Conservation (phyloP, 2,888 invertebrate species). For the Amphipyra berbera region DNA sequence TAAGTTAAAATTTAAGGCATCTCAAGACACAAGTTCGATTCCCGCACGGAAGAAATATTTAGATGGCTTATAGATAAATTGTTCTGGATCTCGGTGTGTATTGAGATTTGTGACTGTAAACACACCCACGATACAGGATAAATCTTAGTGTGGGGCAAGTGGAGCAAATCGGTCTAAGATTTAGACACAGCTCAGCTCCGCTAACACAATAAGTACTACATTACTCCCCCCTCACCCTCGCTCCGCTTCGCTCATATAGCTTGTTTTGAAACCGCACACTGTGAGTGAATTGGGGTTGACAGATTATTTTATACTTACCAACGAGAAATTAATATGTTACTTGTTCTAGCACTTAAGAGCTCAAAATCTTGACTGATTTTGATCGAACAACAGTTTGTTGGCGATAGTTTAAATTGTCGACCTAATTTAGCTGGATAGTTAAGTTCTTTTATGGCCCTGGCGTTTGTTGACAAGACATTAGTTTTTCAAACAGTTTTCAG, state of each 20-base stretch:
- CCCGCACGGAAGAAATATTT: too few relatives aligned
- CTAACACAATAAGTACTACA: too few relatives aligned
- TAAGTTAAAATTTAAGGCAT: too few relatives aligned
- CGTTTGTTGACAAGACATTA: slow-evolving; percentile 4
- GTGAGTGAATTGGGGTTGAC: slow-evolving; percentile 26
- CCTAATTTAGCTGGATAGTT: slow-evolving; percentile 14
- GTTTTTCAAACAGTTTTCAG: too few relatives aligned
- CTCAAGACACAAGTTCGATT: too few relatives aligned
- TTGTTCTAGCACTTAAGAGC: neutral
- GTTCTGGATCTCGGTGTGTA: too few relatives aligned
- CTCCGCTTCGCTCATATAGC: neutral
- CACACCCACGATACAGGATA: too few relatives aligned
- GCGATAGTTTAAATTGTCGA: neutral
- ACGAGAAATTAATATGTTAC: slow-evolving; percentile 14
- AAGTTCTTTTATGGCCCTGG: neutral
- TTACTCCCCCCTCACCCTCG: slow-evolving; percentile 5
- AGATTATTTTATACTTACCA: slow-evolving; percentile 12
- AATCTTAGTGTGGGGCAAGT: too few relatives aligned
- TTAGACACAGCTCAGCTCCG: neutral
- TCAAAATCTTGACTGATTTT: slow-evolving; percentile 25
- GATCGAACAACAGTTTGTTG: slow-evolving; percentile 14
- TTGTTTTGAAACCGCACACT: slow-evolving; percentile 3
- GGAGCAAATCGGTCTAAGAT: neutral
- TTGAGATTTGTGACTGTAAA: too few relatives aligned
- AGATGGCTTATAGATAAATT: too few relatives aligned